Conservation (phyloP, 1,140 invertebrate species). For the Solenopsis fugax region DNA sequence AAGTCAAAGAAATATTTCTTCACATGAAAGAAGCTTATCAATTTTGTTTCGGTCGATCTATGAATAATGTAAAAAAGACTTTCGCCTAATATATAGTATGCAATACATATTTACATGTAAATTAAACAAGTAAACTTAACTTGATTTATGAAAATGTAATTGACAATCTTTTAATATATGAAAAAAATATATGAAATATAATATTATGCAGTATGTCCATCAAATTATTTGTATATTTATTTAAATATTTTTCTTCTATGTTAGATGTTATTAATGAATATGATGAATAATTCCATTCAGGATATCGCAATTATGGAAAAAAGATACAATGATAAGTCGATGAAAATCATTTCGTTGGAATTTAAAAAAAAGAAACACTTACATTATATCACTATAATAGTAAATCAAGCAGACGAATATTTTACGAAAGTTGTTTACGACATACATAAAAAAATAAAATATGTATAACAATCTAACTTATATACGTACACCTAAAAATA, state of each 20-base stretch:
- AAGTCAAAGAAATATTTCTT: slow-evolving; percentile 20
- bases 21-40: neutral
- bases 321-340: neutral
- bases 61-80: slow-evolving; percentile 1
- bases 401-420: neutral
- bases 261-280: neutral
- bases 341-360: neutral
- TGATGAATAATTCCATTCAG: neutral
- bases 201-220: neutral
- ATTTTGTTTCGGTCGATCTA: neutral
- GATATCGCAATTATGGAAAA: neutral
- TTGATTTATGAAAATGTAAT: neutral
- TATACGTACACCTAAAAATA: slow-evolving; percentile 1
- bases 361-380: slow-evolving; percentile 11
- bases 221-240: neutral
- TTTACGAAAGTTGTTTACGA: neutral
- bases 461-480: neutral
- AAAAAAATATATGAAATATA: neutral
- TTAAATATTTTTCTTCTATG: neutral
- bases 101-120: neutral
- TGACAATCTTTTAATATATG: neutral
- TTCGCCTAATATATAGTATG: neutral
- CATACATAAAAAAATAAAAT: slow-evolving; percentile 17
- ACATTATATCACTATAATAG: neutral
- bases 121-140: neutral